phyloP scores from a whole-genome alignment of 2,113 vertebrate genomes.

The Mola mola region DNA sequence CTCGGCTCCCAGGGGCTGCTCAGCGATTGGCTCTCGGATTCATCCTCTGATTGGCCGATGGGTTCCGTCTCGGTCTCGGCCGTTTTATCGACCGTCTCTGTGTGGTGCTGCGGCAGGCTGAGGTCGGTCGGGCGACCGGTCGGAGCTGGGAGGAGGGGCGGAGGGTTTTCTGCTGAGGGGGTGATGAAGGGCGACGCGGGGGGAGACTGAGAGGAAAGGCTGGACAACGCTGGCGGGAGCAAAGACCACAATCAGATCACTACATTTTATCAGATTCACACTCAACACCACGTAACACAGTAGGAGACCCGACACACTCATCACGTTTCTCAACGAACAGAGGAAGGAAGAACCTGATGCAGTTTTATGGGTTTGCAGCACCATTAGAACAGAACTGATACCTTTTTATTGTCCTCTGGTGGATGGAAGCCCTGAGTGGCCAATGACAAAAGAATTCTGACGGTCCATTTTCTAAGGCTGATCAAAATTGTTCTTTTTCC shows the following conservation, averaged over 20 bases:
- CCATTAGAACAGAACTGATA: too few species aligned
- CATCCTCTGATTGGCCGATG: constrained; percentile 49
- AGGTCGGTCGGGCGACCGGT: constrained; percentile 67
- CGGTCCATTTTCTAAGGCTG: too few species aligned
- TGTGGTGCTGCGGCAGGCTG: constrained; percentile 19
- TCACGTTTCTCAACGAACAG: too few species aligned
- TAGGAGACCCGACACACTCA: too few species aligned
- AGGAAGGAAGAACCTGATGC: too few species aligned
- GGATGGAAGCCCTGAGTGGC: too few species aligned
- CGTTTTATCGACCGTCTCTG: background rate
- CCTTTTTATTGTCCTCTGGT: too few species aligned
- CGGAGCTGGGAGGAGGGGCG: constrained; percentile 49
- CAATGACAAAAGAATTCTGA: too few species aligned
- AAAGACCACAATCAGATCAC: background rate
- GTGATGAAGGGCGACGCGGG: constrained; percentile 69
- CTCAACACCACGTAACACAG: too few species aligned
- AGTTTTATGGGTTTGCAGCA: too few species aligned
- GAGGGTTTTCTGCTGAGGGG: constrained; percentile 54
- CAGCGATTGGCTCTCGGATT: constrained; percentile 30
- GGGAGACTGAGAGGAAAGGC: constrained; percentile 81
- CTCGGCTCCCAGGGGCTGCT: constrained; percentile 54
- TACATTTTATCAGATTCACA: too few species aligned
- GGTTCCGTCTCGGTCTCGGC: constrained; percentile 8
- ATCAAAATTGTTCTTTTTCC: too few species aligned
- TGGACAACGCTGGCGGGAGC: constrained; percentile 73